Percentiles rank a stretch among this genome's conserved stretches.
Conservation (phyloP, 2,113 vertebrate species). For the Stictonetta naevosa region DNA sequence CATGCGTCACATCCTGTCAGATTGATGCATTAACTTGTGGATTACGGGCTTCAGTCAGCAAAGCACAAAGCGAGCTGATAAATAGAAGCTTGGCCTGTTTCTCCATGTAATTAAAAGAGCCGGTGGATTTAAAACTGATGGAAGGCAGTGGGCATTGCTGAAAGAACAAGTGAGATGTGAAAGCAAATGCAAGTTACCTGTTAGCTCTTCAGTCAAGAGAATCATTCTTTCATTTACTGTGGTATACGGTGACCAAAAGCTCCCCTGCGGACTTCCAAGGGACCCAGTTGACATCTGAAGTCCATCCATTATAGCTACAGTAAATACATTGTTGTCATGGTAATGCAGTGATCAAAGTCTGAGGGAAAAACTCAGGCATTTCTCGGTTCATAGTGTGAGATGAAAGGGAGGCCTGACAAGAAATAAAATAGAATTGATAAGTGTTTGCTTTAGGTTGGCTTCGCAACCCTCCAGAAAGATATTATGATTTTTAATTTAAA, state of each 20-base stretch:
- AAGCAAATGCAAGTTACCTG: not conserved
- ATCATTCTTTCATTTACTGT: not conserved
- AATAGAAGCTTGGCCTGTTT: conserved; percentile 16
- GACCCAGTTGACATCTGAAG: conserved; percentile 13
- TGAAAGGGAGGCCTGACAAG: not conserved
- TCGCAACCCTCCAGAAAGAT: not conserved
- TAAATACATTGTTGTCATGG: conserved; percentile 41
- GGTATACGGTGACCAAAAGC: not conserved
- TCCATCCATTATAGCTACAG: not conserved
- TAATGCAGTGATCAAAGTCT: conserved; percentile 26
- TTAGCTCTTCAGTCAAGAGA: not conserved
- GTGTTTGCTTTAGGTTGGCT: not conserved
- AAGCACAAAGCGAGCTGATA: not conserved
- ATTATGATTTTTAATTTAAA: conserved; percentile 1
- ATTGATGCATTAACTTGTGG: not conserved
- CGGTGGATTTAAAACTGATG: conserved; percentile 4
- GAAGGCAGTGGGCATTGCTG: not conserved
- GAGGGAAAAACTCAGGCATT: not conserved
- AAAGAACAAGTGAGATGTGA: conserved; percentile 4
- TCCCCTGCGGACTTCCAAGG: not conserved
- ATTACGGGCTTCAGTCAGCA: conserved; percentile 2
- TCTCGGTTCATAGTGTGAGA: not conserved
- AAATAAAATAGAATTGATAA: conserved; percentile 7
- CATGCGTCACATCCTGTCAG: not conserved
- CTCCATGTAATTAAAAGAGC: conserved; percentile 5